Evolutionary conservation across 2,113 vertebrate species (phyloP).

Genomic region (Alexandromys fortis): DNA sequence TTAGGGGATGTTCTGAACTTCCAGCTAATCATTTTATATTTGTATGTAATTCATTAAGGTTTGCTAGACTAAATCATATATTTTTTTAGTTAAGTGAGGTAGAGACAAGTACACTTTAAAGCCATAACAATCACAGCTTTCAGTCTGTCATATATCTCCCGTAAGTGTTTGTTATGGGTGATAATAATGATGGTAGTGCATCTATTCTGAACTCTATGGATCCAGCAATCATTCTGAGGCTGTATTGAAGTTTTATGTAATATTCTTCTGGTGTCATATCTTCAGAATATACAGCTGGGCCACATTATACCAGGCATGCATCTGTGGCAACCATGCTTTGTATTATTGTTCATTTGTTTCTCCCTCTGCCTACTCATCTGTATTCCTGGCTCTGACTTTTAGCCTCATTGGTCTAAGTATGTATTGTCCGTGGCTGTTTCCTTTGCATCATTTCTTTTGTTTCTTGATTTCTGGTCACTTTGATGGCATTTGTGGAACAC

Average conservation of each 20-base stretch:
- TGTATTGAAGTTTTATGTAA: slow-evolving; percentile 52
- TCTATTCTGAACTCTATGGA: slow-evolving; percentile 37
- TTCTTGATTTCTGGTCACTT: slow-evolving; percentile 76
- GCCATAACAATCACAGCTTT: neutral
- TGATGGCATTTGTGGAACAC: slow-evolving; percentile 60
- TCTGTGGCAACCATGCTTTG: slow-evolving; percentile 66
- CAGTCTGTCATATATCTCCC: neutral
- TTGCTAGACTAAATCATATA: neutral
- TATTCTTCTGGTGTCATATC: slow-evolving; percentile 32
- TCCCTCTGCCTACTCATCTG: slow-evolving; percentile 77
- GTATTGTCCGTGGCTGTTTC: slow-evolving; percentile 76
- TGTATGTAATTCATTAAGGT: neutral
- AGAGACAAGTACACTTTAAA: slow-evolving; percentile 11
- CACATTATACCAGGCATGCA: slow-evolving; percentile 57
- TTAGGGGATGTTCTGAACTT: neutral
- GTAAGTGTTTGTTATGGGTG: slow-evolving; percentile 11
- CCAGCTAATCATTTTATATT: slow-evolving; percentile 12
- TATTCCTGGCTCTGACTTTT: slow-evolving; percentile 80
- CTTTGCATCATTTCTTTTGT: slow-evolving; percentile 52
- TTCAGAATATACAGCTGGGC: slow-evolving; percentile 70
- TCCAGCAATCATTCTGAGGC: slow-evolving; percentile 40
- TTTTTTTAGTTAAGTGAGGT: neutral
- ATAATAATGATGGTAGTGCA: slow-evolving; percentile 4
- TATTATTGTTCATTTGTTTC: slow-evolving; percentile 80
- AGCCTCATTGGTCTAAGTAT: slow-evolving; percentile 82